A percentile compares a stretch with the other conserved stretches of the same genome.
Conservation (phyloP, 2,888 invertebrate genomes). For the Poecilobothrus nobilitatus region DNA sequence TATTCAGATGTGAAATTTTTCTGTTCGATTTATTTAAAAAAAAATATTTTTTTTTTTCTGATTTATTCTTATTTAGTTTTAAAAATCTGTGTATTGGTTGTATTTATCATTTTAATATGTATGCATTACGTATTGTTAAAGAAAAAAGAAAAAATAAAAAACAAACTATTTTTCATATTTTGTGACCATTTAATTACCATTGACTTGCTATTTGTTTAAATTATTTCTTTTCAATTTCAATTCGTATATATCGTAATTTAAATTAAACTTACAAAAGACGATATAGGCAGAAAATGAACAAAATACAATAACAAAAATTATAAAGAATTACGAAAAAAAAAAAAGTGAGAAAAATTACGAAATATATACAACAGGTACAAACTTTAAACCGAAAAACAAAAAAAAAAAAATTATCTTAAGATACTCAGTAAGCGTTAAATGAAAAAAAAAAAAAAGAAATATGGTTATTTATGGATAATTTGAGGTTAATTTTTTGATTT, state of each 20-base stretch:
- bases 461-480: neutral
- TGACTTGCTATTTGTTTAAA: constrained; percentile 3
- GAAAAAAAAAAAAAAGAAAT: too few species aligned
- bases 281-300: neutral
- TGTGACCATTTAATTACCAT: constrained; percentile 4
- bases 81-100: too few species aligned
- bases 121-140: neutral
- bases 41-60: too few species aligned
- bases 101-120: too few species aligned
- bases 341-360: neutral
- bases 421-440: too few species aligned
- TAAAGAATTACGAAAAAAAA: neutral
- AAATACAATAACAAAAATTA: too few species aligned
- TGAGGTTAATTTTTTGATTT: neutral
- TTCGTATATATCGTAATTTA: neutral
- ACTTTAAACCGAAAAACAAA: too few species aligned
- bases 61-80: too few species aligned
- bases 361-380: neutral
- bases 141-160: neutral
- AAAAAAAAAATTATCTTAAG: too few species aligned
- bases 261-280: too few species aligned
- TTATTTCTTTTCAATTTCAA: neutral
- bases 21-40: too few species aligned
- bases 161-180: neutral
- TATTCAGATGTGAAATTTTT: too few species aligned